Conservation (phyloP, 1,140 invertebrate species). For the Drosophila virilis region DNA sequence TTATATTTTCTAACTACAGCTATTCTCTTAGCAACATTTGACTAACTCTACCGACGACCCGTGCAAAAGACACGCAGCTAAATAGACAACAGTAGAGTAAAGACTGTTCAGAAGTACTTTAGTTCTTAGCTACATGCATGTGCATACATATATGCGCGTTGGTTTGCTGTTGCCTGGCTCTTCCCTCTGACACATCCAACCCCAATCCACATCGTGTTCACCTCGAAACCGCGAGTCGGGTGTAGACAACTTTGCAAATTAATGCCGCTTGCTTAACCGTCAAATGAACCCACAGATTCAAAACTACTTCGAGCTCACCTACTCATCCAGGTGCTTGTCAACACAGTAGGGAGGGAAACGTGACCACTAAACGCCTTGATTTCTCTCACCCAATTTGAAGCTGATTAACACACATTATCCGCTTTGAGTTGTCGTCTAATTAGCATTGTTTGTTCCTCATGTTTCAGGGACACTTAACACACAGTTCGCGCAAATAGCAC, state of each 20-base stretch:
- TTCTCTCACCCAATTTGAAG: constrained; percentile 64
- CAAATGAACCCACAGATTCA: constrained; percentile 47
- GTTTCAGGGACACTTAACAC: constrained; percentile 17
- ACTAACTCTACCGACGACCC: no score
- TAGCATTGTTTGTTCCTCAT: constrained; percentile 41
- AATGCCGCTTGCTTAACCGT: constrained; percentile 54
- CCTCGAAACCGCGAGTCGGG: constrained; percentile 63
- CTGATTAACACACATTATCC: constrained; percentile 61
- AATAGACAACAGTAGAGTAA: constrained; percentile 13
- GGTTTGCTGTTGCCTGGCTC: constrained; percentile 10
- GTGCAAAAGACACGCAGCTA: not conserved
- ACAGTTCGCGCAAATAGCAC: not conserved
- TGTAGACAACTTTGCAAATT: constrained; percentile 56
- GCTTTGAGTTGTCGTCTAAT: constrained; percentile 53
- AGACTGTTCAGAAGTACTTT: constrained; percentile 52
- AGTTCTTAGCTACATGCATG: constrained; percentile 43
- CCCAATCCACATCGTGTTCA: not conserved
- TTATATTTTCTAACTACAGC: no score
- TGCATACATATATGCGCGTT: not conserved
- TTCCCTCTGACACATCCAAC: not conserved
- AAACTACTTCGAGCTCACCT: constrained; percentile 6
- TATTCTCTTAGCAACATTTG: no score
- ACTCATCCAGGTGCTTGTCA: constrained; percentile 43
- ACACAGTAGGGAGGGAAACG: constrained; percentile 1
- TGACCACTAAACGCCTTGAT: constrained; percentile 48